Conservation (phyloP, 2,888 invertebrate genomes). For the Tanypteryx hageni region DNA sequence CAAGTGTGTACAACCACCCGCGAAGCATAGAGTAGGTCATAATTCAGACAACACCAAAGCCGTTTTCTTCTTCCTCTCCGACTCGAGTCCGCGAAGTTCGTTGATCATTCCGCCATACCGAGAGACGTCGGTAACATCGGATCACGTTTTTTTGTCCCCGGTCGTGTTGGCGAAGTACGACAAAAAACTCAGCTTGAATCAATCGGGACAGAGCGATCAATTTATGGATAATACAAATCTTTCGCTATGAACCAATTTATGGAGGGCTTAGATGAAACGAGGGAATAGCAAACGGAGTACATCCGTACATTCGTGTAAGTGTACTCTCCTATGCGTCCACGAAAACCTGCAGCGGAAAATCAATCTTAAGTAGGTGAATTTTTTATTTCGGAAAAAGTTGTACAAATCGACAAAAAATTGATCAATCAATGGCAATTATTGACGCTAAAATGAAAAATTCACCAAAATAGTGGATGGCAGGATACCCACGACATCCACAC, state of each 20-base stretch:
- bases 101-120: neutral
- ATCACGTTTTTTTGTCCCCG: neutral
- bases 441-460: too few species aligned
- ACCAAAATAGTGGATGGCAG: too few species aligned
- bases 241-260: neutral
- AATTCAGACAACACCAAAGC: neutral
- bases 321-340: too few species aligned
- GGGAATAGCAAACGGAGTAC: too few species aligned
- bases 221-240: neutral
- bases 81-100: neutral
- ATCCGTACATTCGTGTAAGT: too few species aligned
- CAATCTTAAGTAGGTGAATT: too few species aligned
- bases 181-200: neutral
- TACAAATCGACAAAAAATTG: too few species aligned
- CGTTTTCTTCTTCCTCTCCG: neutral
- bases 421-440: too few species aligned
- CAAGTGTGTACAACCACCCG: constrained; percentile 23
- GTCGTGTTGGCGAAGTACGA: neutral
- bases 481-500: too few species aligned
- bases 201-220: neutral
- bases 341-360: too few species aligned
- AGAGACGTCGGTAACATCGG: neutral
- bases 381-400: too few species aligned
- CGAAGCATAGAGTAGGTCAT: neutral
- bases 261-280: neutral